These are phyloP conservation scores for Limulus polyphemus DNA, from an alignment of 2,888 invertebrate genomes.

Conservation along the genomic window DNA sequence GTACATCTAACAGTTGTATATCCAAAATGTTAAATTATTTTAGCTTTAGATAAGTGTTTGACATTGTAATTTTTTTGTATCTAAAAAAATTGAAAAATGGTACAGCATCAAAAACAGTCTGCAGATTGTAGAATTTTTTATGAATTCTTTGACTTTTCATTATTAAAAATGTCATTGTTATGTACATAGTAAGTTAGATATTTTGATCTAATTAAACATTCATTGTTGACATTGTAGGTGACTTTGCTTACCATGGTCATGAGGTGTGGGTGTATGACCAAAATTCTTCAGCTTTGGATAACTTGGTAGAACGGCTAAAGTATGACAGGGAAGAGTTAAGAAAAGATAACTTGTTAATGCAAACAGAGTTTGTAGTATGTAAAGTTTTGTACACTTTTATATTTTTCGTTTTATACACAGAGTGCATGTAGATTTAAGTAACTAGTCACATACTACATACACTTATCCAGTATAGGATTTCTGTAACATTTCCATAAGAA, in stretches of 20 bases:
- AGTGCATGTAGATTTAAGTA: too few species aligned
- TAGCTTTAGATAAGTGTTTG: too few species aligned
- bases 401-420: not conserved
- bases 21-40: too few species aligned
- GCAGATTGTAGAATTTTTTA: not conserved
- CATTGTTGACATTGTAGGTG: slow-evolving; percentile 31
- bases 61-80: not conserved
- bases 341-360: slow-evolving; percentile 36
- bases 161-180: not conserved
- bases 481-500: too few species aligned
- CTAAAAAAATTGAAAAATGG: not conserved
- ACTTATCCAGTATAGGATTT: too few species aligned
- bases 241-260: slow-evolving; percentile 40
- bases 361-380: slow-evolving; percentile 36
- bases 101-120: not conserved
- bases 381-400: slow-evolving; percentile 1
- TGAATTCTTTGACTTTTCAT: not conserved
- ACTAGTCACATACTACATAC: not conserved
- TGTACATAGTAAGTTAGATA: too few species aligned
- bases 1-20: too few species aligned
- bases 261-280: slow-evolving; percentile 38
- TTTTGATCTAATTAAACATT: not conserved
- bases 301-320: slow-evolving; percentile 34
- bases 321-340: slow-evolving; percentile 36
- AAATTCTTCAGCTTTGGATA: slow-evolving; percentile 33